Conservation (phyloP, 2,888 invertebrate species). For the Hypena proboscidalis region DNA sequence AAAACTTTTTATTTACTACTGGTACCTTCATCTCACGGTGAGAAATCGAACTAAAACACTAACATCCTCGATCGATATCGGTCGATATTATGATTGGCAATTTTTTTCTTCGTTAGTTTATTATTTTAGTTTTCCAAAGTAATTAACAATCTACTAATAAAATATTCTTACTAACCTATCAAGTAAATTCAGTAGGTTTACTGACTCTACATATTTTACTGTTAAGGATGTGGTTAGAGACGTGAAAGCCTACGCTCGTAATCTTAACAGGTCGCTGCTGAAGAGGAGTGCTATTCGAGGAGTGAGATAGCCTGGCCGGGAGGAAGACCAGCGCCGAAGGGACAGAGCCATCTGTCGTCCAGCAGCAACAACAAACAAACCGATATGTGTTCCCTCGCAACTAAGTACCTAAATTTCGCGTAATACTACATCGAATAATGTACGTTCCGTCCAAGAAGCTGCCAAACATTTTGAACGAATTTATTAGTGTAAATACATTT, state of each 20-base stretch:
- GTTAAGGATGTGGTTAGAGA: constrained; percentile 57
- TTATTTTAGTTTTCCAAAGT: too few species aligned
- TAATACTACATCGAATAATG: constrained; percentile 77
- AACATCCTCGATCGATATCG: background rate
- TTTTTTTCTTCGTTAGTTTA: too few species aligned
- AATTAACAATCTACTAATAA: constrained; percentile 25
- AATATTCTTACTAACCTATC: too few species aligned
- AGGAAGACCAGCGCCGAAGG: constrained; percentile 33
- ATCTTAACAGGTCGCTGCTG: constrained; percentile 79
- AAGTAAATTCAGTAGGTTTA: too few species aligned
- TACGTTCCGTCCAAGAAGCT: constrained; percentile 80
- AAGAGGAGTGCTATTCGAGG: constrained; percentile 73
- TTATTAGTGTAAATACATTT: constrained; percentile 75
- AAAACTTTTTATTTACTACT: constrained; percentile 23
- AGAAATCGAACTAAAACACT: constrained; percentile 18
- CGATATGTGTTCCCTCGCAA: constrained; percentile 74
- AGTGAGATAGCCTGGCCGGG: constrained; percentile 79
- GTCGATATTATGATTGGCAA: background rate
- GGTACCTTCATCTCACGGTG: constrained; percentile 24
- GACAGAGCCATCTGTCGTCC: constrained; percentile 41
- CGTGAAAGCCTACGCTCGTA: constrained; percentile 79
- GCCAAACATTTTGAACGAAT: constrained; percentile 82
- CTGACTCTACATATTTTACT: constrained; percentile 5
- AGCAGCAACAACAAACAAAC: constrained; percentile 46
- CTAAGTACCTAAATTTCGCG: constrained; percentile 67